Base-by-base conservation (phyloP, 2,113 vertebrate species). In the Carassius carassius region DNA sequence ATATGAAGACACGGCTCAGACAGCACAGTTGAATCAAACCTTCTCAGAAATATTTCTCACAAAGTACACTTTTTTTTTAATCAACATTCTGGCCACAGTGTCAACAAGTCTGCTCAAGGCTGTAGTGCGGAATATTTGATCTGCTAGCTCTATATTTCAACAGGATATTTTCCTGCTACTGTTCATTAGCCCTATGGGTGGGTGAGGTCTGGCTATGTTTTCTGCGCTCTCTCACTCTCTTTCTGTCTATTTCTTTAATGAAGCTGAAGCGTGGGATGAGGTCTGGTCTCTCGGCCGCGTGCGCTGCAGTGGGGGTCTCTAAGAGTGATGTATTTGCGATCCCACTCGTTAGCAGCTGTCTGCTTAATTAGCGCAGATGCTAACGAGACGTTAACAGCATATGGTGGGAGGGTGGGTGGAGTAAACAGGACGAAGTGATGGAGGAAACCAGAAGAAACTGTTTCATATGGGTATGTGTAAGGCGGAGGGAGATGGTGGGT, bases 361-460 rank as follows among this genome's bases (percentile, higher is more conserved):
- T 94, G 91, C 94, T 93, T 97, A 96, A 96, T 96, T 95, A 95
- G 93, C 44, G 41, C 93, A 95, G 95, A 96, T 96, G 94, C 94
- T 96, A 95, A 96, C 90, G 88, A 95, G 93, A 93, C 92, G 91
- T 90, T 94, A 90, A 91, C 94, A 94, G 92, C 92, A 91, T 94
- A 93, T 92, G 92, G 93, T 93, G 87, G 90, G 89, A 90, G 90
- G 86, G 91, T 85, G 87, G 92, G 89, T 82, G 89, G 91, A 84
- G 81, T 67, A 32, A 63, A 60, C 65, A 25, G 74, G 81, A 74
- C 32, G 75, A 60, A 78, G 77, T 54, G 65, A 70, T 56, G 65
- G 65, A 69, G 65, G 65, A 70, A 35, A 54, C 65, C 65, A 51
- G 80, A 51, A 16, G 69, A 62, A 25, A 23, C 44, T 19, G 58